Evolutionary conservation across 2,888 invertebrate species (phyloP).

Genomic region (Monochamus alternatus): DNA sequence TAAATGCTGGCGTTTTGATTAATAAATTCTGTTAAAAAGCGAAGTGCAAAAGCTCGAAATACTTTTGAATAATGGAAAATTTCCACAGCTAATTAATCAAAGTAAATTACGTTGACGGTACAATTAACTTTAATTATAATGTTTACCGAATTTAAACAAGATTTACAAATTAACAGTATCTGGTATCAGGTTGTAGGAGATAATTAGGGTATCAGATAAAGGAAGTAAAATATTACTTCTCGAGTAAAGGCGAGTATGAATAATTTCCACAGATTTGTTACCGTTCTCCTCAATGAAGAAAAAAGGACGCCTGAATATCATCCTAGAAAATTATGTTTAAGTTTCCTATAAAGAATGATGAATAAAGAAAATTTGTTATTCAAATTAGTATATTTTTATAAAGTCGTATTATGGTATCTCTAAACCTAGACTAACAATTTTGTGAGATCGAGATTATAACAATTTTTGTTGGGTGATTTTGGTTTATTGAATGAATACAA

Average conservation of each 20-base stretch:
- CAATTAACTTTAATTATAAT: constrained; percentile 33
- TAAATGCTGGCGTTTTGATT: background rate
- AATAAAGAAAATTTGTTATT: no score
- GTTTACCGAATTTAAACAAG: constrained; percentile 10
- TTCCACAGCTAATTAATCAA: constrained; percentile 24
- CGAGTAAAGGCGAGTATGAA: constrained; percentile 1
- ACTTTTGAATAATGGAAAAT: constrained; percentile 12
- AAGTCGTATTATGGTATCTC: no score
- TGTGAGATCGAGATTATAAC: no score
- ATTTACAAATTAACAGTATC: constrained; percentile 13
- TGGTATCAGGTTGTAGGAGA: background rate
- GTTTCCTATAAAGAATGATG: no score
- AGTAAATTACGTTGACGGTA: constrained; percentile 33
- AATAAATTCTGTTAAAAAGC: background rate
- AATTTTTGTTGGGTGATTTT: no score
- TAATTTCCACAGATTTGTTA: background rate
- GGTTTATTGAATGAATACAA: no score
- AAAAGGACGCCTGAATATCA: background rate
- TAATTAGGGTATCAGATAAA: constrained; percentile 8
- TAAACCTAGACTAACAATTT: no score
- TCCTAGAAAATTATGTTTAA: background rate
- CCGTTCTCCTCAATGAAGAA: background rate
- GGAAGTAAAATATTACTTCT: constrained; percentile 5
- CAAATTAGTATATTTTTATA: no score
- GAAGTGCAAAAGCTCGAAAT: constrained; percentile 4